Conservation (phyloP, 92 coral and sea anemone species). For the Parazoanthus atlanticus region DNA sequence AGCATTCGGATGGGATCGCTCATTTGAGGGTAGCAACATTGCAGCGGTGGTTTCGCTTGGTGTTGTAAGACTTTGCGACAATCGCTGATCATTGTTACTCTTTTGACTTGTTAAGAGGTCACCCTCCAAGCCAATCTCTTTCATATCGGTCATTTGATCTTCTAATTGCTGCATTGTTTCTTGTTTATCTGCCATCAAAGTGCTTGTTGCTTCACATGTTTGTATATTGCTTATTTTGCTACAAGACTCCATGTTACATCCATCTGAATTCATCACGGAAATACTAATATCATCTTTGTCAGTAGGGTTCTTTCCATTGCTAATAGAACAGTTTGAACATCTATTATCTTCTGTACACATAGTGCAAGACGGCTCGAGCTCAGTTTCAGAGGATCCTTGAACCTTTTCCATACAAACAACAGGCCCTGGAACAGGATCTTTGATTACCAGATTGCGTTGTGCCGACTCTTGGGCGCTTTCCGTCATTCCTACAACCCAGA, state of each 20-base stretch:
- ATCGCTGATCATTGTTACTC: not conserved
- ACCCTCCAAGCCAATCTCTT: not conserved
- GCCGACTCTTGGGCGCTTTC: not conserved
- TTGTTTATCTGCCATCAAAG: not conserved
- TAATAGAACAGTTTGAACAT: not conserved
- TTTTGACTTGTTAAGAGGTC: not conserved
- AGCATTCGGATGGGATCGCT: conserved; percentile 27
- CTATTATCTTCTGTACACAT: not conserved
- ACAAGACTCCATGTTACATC: conserved; percentile 6
- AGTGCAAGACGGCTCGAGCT: not conserved
- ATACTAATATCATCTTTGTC: not conserved
- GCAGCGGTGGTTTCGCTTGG: conserved; percentile 8
- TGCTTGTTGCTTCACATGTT: not conserved
- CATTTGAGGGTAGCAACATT: not conserved
- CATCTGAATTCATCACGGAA: not conserved
- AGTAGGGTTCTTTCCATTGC: not conserved
- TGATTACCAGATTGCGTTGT: not conserved
- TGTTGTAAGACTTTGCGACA: not conserved
- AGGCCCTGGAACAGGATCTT: not conserved
- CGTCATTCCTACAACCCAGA: not conserved
- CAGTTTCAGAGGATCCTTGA: not conserved
- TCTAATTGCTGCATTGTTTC: not conserved
- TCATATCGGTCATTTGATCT: not conserved
- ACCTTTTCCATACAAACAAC: not conserved
- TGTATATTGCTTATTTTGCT: not conserved